Base-by-base conservation (phyloP, 2,888 invertebrate genomes). In the Rotaria macrura region DNA sequence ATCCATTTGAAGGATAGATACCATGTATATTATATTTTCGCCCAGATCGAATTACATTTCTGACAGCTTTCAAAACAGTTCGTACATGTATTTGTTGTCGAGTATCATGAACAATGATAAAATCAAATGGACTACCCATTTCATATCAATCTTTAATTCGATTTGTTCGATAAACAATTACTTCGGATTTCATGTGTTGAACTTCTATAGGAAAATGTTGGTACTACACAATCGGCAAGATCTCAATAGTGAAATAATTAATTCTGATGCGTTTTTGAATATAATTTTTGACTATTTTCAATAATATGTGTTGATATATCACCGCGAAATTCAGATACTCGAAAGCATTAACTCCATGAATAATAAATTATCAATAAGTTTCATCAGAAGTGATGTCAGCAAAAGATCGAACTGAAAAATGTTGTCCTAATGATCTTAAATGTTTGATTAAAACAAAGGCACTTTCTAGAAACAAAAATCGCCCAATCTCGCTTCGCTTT, bases 171-270 rank as follows among this genome's bases (percentile, higher is more conserved):
- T 49, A 49, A 49, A 49, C 17, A 49, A 49, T 14, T 49, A 49
- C 49, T 49, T 49, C 3, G 49, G 17, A n/a, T 55, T 72, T 38
- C 20, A 38, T 38, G 17, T 17, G 38, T 72, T 34, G 38, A 38
- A 38, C 17, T 72, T 72, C 25, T 38, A 38, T 20, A 72, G 34
- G 72, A 25, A 72, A 25, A 72, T 72, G 72, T 72, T 38, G 72
- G 72, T 23, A 72, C 20, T 72, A 17, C 20, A 72, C 72, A 72
- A 38, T 72, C 17, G 14, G 38, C 72, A 34, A 72, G 34, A 38
- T 72, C 72, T 38, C 72, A 72, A 72, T 72, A 72, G n/a, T 72
- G 72, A 72, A 72, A 72, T 72, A 72, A 38, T 38, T 72, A 38
- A 72, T 72, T 72, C 1, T 0, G 38, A 38, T 72, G 72, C n/a